Evolutionary conservation across 1,140 invertebrate genomes (phyloP).

Genomic region (Zaprionus kolodkinae): DNA sequence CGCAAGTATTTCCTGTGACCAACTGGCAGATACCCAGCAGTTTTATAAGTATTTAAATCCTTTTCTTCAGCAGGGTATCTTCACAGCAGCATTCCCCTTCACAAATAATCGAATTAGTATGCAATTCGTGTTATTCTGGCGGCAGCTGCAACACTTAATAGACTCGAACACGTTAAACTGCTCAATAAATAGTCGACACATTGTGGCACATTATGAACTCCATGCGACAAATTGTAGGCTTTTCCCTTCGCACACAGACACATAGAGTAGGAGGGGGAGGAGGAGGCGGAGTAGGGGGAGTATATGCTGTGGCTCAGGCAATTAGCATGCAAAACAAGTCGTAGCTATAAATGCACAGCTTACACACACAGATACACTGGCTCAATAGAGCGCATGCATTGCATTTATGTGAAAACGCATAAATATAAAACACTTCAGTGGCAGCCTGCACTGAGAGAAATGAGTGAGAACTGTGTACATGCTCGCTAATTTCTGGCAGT

Average conservation of each 20-base stretch:
- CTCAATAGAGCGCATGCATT: conserved; percentile 15
- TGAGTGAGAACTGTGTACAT: neutral
- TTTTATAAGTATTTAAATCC: neutral
- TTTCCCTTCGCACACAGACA: neutral
- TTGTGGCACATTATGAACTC: conserved; percentile 70
- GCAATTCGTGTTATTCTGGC: neutral
- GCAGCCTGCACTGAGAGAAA: conserved; percentile 1
- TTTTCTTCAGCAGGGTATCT: neutral
- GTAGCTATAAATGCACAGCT: conserved; percentile 69
- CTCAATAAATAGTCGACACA: conserved; percentile 40
- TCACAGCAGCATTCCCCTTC: neutral
- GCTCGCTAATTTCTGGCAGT: neutral
- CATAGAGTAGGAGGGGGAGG: neutral
- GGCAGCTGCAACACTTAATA: conserved; percentile 28
- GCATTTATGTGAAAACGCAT: conserved; percentile 71
- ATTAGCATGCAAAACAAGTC: conserved; percentile 80
- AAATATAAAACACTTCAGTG: conserved; percentile 54
- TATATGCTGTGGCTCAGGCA: conserved; percentile 41
- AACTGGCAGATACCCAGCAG: neutral
- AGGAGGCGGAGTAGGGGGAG: neutral
- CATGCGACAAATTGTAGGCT: conserved; percentile 53
- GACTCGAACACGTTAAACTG: conserved; percentile 34
- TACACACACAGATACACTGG: conserved; percentile 31
- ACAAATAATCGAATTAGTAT: neutral
- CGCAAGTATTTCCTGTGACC: neutral